Base-by-base conservation (phyloP, 2,113 vertebrate species). In the Acanthochromis polyacanthus region DNA sequence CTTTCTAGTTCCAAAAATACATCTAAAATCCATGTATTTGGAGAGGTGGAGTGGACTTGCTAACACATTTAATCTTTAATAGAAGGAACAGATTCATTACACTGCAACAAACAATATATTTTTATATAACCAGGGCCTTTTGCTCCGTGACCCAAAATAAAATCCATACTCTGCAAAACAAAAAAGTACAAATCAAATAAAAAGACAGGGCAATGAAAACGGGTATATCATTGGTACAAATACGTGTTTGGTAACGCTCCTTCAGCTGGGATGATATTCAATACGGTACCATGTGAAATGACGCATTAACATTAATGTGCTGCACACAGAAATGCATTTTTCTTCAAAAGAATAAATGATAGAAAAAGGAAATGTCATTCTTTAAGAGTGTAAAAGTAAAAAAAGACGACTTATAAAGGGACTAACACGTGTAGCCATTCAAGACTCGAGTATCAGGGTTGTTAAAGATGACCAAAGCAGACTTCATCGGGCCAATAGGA, bases 281-380 rank as follows among this genome's bases (percentile, higher is more conserved):
- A 38, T 55, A 38, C 45, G 16, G 15, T 45, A 74, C 23, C 10
- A 58, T 43, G 28, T n/a, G 30, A 48, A 58, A 20, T 16, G 50
- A 15, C 46, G 3, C 38, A 28, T 63, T 25, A 10, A 36, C 38
- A 23, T 55, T 4, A 60, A 43, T 64, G 20, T 55, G 38, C 10
- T 71, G 19, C 40, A 38, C 8, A 74, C 2, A 70, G 16, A 64
- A 71, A 45, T 53, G 2, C 16, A 58, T 51, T 55, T 50, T 52
- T 45, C 5, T 59, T 43, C 12, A 48, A 7, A 52, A 28, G 32
- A 32, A 25, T 25, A 40, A 50, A 16, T 0, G 6, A 25, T 17
- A 43, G 53, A 63, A 40, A 58, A 72, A 62, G 52, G n/a, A 38
- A 19, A 56, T 50, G 15, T 30, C 19, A 53, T 45, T 50, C 25